Conservation (phyloP, 2,888 invertebrate species). For the Gastrophysa polygoni region DNA sequence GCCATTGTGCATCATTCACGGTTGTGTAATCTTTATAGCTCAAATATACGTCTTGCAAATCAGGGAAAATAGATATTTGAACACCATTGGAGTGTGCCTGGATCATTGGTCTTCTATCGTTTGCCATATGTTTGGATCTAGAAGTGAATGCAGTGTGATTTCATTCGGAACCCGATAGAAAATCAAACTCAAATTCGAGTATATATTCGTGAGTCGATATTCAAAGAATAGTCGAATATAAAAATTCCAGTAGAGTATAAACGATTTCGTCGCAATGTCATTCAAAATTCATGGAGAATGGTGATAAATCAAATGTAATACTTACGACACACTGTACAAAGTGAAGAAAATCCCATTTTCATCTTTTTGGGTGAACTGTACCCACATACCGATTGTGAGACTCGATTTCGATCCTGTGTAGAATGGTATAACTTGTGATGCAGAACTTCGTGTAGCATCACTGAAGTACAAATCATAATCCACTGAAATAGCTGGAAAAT, state of each 20-base stretch:
- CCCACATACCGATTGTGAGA: slow-evolving; percentile 94
- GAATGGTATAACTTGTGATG: slow-evolving; percentile 92
- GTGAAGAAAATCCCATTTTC: slow-evolving; percentile 95
- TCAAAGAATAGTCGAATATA: too few relatives aligned
- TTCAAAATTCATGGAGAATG: background rate
- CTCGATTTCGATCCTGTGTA: slow-evolving; percentile 77
- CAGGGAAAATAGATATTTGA: slow-evolving; percentile 86
- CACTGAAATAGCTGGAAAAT: slow-evolving; percentile 87
- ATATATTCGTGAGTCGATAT: too few relatives aligned
- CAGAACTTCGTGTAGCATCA: slow-evolving; percentile 87
- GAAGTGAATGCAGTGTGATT: too few relatives aligned
- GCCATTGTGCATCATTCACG: slow-evolving; percentile 96
- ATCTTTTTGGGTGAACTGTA: slow-evolving; percentile 89
- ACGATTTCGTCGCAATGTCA: too few relatives aligned
- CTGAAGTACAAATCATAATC: slow-evolving; percentile 97
- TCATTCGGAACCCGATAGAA: too few relatives aligned
- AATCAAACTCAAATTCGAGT: too few relatives aligned
- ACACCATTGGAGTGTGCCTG: slow-evolving; percentile 95
- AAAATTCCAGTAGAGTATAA: too few relatives aligned
- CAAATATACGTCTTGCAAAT: slow-evolving; percentile 86
- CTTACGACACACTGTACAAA: slow-evolving; percentile 84
- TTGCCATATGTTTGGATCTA: slow-evolving; percentile 80
- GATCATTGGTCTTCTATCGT: slow-evolving; percentile 78
- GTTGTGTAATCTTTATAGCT: slow-evolving; percentile 91
- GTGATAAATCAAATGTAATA: slow-evolving; percentile 9